phyloP scores from a whole-genome alignment of 2,797 vertebrate genomes.

The Potorous gilbertii region DNA sequence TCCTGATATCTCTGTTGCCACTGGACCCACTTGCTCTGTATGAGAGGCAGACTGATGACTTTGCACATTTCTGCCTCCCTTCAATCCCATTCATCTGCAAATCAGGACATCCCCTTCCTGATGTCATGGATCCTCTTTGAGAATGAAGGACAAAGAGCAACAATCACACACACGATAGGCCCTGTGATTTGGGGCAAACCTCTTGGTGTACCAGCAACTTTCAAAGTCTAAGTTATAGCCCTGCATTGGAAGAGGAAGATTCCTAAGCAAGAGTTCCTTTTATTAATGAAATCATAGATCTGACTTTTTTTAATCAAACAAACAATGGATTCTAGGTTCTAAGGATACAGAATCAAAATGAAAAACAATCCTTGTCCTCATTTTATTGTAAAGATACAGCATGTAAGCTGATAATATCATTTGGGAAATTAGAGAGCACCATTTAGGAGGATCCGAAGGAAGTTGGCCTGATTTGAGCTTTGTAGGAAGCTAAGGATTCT shows the following conservation, averaged over 20 bases:
- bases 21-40: not conserved
- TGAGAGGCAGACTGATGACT: not conserved
- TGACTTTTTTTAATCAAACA: not conserved
- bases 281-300: not conserved
- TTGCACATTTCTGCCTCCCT: not conserved
- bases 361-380: not conserved
- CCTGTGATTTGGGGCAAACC: not conserved
- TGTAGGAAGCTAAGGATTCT: not conserved
- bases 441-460: not conserved
- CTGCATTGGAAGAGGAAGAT: not conserved
- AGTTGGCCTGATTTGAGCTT: not conserved
- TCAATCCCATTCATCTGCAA: not conserved
- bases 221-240: not conserved
- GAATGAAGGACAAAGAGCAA: not conserved
- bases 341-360: not conserved
- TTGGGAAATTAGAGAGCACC: not conserved
- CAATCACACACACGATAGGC: not conserved
- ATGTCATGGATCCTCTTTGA: not conserved
- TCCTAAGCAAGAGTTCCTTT: not conserved
- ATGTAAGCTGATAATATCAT: not conserved
- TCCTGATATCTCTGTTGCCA: not conserved
- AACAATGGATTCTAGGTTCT: not conserved
- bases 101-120: not conserved
- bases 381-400: not conserved
- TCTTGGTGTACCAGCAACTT: not conserved